A percentile compares a stretch with the other conserved stretches of the same genome.
phyloP scores from a whole-genome alignment of 2,113 vertebrate genomes.

The Platichthys flesus region DNA sequence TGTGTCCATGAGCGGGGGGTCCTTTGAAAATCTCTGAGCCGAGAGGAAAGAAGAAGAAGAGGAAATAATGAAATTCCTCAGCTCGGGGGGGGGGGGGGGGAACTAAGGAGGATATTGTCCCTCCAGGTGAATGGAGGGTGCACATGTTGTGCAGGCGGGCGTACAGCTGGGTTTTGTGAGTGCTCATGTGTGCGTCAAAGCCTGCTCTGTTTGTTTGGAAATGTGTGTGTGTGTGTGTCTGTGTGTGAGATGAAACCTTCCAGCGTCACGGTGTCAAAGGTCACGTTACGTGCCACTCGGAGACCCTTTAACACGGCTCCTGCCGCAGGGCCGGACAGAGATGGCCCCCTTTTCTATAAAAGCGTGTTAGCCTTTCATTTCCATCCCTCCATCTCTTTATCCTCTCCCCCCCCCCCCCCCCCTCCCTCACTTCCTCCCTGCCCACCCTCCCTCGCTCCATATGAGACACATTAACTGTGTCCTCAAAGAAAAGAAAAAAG shows the following conservation, averaged over 20 bases:
- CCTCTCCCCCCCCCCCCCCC: background rate
- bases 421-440: background rate
- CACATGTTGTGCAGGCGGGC: conserved; percentile 25
- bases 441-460: conserved; percentile 24
- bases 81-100: conserved; percentile 1
- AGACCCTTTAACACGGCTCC: conserved; percentile 9
- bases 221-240: conserved; percentile 1
- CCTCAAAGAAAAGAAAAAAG: conserved; percentile 46
- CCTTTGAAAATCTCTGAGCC: conserved; percentile 1
- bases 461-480: conserved; percentile 67
- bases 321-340: conserved; percentile 6
- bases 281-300: background rate
- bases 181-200: background rate
- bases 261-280: conserved; percentile 49
- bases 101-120: conserved; percentile 61
- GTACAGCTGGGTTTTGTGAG: conserved; percentile 17
- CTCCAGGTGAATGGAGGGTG: conserved; percentile 52
- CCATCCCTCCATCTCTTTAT: background rate
- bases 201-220: background rate
- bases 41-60: conserved; percentile 31
- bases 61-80: conserved; percentile 62
- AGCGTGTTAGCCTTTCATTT: conserved; percentile 58
- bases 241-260: conserved; percentile 37
- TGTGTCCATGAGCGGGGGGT: conserved; percentile 38
- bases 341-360: background rate